phyloP scores from a whole-genome alignment of 2,888 invertebrate genomes.

The Eubasilissa splendida region DNA sequence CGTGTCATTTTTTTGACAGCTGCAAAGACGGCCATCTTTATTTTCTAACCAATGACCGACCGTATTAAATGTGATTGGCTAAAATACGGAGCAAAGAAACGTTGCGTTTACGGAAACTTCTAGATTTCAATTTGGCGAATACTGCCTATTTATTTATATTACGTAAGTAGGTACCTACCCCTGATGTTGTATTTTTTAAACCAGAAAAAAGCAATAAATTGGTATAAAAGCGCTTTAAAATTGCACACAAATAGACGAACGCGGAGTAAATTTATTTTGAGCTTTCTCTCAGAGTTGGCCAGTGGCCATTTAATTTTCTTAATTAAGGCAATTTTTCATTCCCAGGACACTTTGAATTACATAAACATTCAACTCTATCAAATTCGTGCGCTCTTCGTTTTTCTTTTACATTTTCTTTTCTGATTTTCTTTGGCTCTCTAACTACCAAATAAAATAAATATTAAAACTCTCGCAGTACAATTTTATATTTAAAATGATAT shows the following conservation, averaged over 20 bases:
- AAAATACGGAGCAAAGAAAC: not conserved
- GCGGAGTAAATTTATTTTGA: not conserved
- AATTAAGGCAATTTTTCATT: constrained; percentile 56
- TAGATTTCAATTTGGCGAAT: no score
- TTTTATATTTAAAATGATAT: no score
- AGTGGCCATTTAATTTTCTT: constrained; percentile 54
- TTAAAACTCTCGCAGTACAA: no score
- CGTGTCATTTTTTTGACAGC: constrained; percentile 44
- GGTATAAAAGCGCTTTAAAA: constrained; percentile 4
- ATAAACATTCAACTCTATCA: constrained; percentile 44
- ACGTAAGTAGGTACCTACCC: no score
- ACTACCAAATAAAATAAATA: no score
- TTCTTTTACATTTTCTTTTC: no score
- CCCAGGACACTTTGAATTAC: constrained; percentile 45
- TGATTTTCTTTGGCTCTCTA: no score
- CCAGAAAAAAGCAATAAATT: no score
- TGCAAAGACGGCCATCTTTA: constrained; percentile 42
- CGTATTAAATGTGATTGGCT: constrained; percentile 20
- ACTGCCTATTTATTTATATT: no score
- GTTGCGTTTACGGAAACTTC: no score
- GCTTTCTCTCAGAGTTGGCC: constrained; percentile 50
- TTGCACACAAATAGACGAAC: not conserved
- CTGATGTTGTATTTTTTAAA: no score
- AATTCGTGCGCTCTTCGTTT: not conserved
- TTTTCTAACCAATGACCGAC: constrained; percentile 33